phyloP scores from a whole-genome alignment of 2,888 invertebrate genomes.

The Choreutis nemorana region DNA sequence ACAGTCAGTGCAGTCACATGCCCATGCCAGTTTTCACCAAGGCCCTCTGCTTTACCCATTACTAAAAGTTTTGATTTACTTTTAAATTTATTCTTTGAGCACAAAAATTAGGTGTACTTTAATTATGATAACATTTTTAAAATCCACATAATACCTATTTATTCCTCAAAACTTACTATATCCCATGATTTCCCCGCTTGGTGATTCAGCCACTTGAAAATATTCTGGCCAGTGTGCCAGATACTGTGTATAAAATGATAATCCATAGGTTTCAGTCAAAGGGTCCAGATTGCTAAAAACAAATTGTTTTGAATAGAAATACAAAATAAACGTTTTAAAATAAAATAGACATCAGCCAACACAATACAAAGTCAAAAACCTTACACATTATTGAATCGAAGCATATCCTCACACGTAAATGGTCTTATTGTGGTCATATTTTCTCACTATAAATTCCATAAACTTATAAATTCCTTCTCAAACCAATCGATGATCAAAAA shows the following conservation, averaged over 20 bases:
- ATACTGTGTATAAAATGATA: conserved; percentile 97
- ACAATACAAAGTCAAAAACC: conserved; percentile 31
- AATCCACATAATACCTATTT: too few relatives aligned
- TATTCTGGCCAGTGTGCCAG: conserved; percentile 99
- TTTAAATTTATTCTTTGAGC: too few relatives aligned
- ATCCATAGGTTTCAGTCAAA: conserved; percentile 94
- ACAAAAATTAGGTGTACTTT: too few relatives aligned
- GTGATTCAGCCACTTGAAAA: conserved; percentile 96
- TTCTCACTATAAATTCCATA: too few relatives aligned
- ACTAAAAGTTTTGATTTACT: conserved; percentile 64
- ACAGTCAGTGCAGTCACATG: conserved; percentile 98
- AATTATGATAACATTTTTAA: too few relatives aligned
- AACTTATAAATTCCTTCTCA: too few relatives aligned
- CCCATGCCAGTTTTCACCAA: conserved; percentile 97
- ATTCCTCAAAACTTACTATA: conserved; percentile 91
- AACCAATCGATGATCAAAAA: too few relatives aligned
- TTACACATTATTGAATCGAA: conserved; percentile 95
- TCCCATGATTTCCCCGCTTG: conserved; percentile 97
- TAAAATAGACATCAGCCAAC: background rate
- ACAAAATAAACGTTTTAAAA: conserved; percentile 1
- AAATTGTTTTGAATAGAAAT: conserved; percentile 1
- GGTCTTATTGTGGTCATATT: conserved; percentile 92
- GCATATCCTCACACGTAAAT: conserved; percentile 93
- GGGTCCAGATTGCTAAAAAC: conserved; percentile 91
- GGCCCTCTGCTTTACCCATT: conserved; percentile 99